These are phyloP conservation scores for Congeria kusceri DNA, from an alignment of 2,888 invertebrate genomes.

Conservation along the genomic window DNA sequence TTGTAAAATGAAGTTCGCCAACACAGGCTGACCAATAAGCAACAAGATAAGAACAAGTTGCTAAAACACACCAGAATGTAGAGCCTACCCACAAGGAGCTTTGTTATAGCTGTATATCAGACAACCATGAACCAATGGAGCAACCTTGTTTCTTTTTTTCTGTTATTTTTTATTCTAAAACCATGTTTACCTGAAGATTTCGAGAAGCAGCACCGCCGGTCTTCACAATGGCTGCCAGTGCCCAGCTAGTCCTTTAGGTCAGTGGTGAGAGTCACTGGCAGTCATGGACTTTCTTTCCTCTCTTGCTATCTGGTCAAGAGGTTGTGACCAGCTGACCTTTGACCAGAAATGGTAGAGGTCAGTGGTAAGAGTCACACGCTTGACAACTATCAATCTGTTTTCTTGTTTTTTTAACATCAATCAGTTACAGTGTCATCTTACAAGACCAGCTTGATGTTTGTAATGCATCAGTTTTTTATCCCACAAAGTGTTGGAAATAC, in stretches of 20 bases:
- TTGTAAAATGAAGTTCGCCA: too few species aligned
- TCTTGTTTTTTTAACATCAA: constrained; percentile 8
- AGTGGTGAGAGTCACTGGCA: constrained; percentile 42
- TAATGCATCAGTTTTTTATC: not conserved
- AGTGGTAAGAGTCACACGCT: constrained; percentile 69
- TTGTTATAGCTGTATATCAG: too few species aligned
- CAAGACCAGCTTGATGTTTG: not conserved
- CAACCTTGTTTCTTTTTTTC: not conserved
- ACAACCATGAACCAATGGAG: not conserved
- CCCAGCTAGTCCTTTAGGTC: constrained; percentile 21
- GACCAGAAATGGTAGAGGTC: constrained; percentile 57
- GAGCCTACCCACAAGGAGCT: too few species aligned
- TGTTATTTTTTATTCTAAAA: not conserved
- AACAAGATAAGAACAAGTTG: too few species aligned
- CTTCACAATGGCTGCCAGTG: constrained; percentile 12
- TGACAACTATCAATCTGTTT: constrained; percentile 48
- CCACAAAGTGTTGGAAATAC: not conserved
- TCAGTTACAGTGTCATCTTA: not conserved
- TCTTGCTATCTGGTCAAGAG: constrained; percentile 38
- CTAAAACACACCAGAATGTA: too few species aligned
- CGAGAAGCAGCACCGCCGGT: not conserved
- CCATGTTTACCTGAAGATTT: not conserved
- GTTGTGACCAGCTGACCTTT: constrained; percentile 64
- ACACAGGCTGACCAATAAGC: too few species aligned
- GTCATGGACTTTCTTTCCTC: constrained; percentile 16